Evolutionary conservation across 1,140 invertebrate species (phyloP), one percentile per base, ranked within the genome.

Genomic region (Bombus polaris): DNA sequence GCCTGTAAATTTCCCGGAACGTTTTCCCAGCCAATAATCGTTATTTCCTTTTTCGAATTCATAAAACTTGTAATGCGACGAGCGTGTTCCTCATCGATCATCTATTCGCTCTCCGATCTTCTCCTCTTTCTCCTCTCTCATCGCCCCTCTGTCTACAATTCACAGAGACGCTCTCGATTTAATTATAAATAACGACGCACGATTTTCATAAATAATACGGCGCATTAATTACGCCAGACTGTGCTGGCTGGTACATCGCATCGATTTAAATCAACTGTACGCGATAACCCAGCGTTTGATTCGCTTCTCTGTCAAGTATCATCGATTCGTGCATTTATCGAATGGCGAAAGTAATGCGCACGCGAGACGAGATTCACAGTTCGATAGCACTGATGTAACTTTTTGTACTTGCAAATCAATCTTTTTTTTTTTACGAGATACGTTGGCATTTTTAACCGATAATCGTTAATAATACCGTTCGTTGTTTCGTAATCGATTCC

Each of bases 141-240:
- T 9, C 32, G 32, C 2, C 32, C 6, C 6, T 32, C 62, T 13
- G n/a, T 32, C 32, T n/a, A 32, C 62, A 18, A 8, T 66, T 13
- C 65, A 22, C 62, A 10, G 13, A 22, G n/a, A 28, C 22, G 13
- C 18, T 73, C 32, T 47, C 39, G 44, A 47, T 71, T 82, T 65
- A 82, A 76, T 76, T 66, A 47, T 47, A 42, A 65, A 35, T 44
- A n/a, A 53, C 71, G 57, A 25, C 18, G 6, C 81, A 35, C 39
- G 72, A 83, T 83, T 76, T 83, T 83, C 81, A 83, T 83, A 83
- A 76, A 83, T 76, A 53, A 76, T 83, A 75, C 59, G 18, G 5
- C 8, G 42, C 72, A 53, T 83, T 76, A 73, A 73, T 74, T 35
- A n/a, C n/a, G 37, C 25, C 22, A 37, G 15, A 42, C 25, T 1